Evolutionary conservation across 2,797 vertebrate species (phyloP).

Genomic region (Macrochelys suwanniensis): DNA sequence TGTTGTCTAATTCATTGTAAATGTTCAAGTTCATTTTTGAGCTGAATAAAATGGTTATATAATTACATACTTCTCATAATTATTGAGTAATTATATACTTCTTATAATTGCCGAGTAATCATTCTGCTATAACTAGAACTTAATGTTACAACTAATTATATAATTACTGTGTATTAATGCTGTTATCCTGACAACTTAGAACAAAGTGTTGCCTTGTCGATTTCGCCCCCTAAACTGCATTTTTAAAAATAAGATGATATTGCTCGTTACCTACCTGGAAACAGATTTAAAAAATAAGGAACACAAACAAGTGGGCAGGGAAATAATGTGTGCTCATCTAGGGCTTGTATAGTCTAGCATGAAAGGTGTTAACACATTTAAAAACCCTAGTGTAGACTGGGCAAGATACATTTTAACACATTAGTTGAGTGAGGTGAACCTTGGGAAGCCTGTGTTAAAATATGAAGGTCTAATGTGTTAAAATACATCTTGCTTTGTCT

Average conservation of each 20-base stretch:
- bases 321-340: neutral
- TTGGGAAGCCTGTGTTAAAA: neutral
- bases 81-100: conserved; percentile 87
- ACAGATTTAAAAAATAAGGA: conserved; percentile 19
- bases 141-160: conserved; percentile 87
- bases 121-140: conserved; percentile 86
- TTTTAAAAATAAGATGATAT: conserved; percentile 57
- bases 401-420: conserved; percentile 14
- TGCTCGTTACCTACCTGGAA: conserved; percentile 55
- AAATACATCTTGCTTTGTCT: neutral
- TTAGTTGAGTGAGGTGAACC: neutral
- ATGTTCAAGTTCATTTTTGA: conserved; percentile 76
- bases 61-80: conserved; percentile 87
- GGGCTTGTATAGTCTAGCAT: neutral
- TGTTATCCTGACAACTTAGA: conserved; percentile 82
- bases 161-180: conserved; percentile 86
- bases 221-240: conserved; percentile 51
- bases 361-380: conserved; percentile 10
- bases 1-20: conserved; percentile 67
- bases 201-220: conserved; percentile 73
- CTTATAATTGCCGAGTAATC: conserved; percentile 87
- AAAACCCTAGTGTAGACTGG: neutral
- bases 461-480: neutral
- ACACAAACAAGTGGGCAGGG: conserved; percentile 8
- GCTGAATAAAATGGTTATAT: conserved; percentile 83